Conservation (phyloP, 1,140 invertebrate genomes). For the Cephus cinctus region DNA sequence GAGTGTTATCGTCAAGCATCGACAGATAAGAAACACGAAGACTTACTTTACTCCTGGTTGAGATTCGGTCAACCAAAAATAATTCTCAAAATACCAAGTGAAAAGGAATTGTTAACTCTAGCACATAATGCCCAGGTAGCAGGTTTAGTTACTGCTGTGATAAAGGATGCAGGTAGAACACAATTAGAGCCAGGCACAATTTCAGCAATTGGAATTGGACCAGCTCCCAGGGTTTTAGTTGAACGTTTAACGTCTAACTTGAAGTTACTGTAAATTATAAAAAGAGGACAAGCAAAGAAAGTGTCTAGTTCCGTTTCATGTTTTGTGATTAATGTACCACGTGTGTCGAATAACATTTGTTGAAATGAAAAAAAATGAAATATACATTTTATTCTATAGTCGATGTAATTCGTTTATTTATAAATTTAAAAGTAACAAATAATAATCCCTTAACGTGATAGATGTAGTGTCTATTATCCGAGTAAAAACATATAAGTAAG, state of each 20-base stretch:
- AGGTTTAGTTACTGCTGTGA: slow-evolving; percentile 63
- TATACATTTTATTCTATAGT: too few relatives aligned
- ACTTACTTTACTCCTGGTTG: slow-evolving; percentile 65
- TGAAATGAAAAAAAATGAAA: too few relatives aligned
- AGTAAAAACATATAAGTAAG: too few relatives aligned
- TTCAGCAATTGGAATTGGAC: slow-evolving; percentile 79
- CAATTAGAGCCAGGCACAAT: slow-evolving; percentile 66
- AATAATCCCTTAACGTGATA: too few relatives aligned
- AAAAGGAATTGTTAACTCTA: slow-evolving; percentile 56
- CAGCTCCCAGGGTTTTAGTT: slow-evolving; percentile 62
- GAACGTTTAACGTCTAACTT: slow-evolving; percentile 71
- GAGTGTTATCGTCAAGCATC: slow-evolving; percentile 62
- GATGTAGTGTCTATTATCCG: too few relatives aligned
- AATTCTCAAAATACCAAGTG: slow-evolving; percentile 60
- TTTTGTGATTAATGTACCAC: too few relatives aligned
- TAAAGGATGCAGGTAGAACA: slow-evolving; percentile 78
- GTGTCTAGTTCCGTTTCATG: too few relatives aligned
- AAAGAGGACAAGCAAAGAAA: too few relatives aligned
- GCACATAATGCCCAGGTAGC: slow-evolving; percentile 55
- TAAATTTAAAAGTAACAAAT: too few relatives aligned
- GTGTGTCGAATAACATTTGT: too few relatives aligned
- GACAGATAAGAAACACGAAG: slow-evolving; percentile 40
- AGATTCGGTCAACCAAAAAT: slow-evolving; percentile 74
- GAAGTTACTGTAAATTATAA: slow-evolving; percentile 61
- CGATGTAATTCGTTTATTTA: too few relatives aligned